A percentile compares a stretch with the other conserved stretches of the same genome.
Conservation (phyloP, 2,113 vertebrate genomes). For the Tachycineta bicolor region DNA sequence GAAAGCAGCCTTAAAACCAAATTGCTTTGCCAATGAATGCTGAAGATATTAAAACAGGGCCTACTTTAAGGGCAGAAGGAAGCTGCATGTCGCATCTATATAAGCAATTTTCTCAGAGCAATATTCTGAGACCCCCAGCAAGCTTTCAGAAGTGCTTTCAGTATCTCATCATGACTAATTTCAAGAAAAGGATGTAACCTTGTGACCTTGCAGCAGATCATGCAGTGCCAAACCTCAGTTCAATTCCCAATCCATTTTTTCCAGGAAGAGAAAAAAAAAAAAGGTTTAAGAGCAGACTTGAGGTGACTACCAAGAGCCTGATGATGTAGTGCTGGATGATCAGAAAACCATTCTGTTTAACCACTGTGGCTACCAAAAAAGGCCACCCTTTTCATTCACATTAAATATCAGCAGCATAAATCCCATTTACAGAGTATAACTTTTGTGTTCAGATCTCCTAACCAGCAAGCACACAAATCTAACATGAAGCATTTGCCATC, state of each 20-base stretch:
- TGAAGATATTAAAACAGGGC: background rate
- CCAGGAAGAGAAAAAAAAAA: background rate
- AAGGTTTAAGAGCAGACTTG: background rate
- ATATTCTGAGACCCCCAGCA: background rate
- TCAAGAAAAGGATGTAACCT: background rate
- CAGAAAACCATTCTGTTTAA: background rate
- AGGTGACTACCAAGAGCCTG: background rate
- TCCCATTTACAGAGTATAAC: background rate
- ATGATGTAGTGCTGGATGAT: background rate
- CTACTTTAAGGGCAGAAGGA: background rate
- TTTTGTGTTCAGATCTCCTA: background rate
- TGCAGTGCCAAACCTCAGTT: background rate
- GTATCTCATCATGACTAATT: background rate
- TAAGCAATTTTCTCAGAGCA: background rate
- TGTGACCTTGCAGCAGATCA: background rate
- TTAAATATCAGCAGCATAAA: background rate
- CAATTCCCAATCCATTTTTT: background rate
- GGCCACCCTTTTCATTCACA: background rate
- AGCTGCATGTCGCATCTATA: background rate
- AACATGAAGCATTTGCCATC: background rate
- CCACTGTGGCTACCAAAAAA: background rate
- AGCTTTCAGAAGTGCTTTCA: background rate
- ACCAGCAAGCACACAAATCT: background rate
- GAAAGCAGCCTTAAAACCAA: background rate
- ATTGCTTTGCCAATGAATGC: background rate